Evolutionary conservation across 1,140 invertebrate species (phyloP), one percentile per base, ranked within the genome.

Genomic region (Lanistes nyassanus): DNA sequence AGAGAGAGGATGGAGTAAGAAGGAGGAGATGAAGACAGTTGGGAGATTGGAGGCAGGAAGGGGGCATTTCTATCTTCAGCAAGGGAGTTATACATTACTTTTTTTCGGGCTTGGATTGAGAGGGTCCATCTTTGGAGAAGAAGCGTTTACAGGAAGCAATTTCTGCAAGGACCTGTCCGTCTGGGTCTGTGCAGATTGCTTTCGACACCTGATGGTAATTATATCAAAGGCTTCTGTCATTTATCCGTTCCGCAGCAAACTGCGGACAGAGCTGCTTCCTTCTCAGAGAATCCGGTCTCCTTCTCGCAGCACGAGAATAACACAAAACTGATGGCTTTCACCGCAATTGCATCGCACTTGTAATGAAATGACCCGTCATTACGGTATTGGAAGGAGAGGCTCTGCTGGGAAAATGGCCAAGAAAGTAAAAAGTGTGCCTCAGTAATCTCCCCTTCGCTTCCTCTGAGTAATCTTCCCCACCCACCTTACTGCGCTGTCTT

Each of bases 151-250:
- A 29, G 66, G 42, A 29, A 13, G 39, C 16, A 29, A 53, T n/a
- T 51, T 29, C 21, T n/a, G 19, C 42, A 56, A n/a, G 68, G 56
- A 13, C 4, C n/a, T 42, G 65, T 42, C n/a, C 37, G 34, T n/a
- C 36, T 42, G 37, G 39, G 34, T 31, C 29, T 31, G 36, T 64
- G 26, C 19, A 64, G 31, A 58, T 29, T 56, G 68, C 51, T 21
- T 23, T 58, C 68, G 56, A 37, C 68, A 70, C 68, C 68, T 70
- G 53, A 56, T 53, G 68, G 51, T 70, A 70, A 70, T 67, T 67
- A 67, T 29, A 67, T 42, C 37, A 42, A 42, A 36, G 37, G 26
- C 26, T 37, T n/a, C 65, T 42, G 16, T 31, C 47, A 21, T 39
- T 70, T 31, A 60, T 56, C 68, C 56, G 51, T 9, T 47, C 42